Base-by-base conservation (phyloP, 2,797 vertebrate genomes). In the Merluccius polli region DNA sequence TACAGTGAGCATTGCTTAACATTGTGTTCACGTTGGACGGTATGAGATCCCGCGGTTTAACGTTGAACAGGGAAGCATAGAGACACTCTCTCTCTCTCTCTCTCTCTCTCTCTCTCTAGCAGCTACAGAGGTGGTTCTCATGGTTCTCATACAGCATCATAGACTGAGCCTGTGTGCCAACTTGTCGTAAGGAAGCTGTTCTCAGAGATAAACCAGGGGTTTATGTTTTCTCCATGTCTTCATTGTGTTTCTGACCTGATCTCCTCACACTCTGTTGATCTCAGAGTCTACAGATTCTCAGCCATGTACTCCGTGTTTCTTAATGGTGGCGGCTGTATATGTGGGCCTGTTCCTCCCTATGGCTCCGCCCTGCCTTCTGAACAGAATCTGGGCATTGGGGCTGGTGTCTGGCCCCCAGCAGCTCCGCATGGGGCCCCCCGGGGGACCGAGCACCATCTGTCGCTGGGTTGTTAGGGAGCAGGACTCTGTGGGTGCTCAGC, bases 271-370 rank as follows among this genome's bases (percentile, higher is more conserved):
- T 41, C 24, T 6, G 78, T 31, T 41, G 79, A 78, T 81, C 80
- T 79, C 77, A 72, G 41, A 30, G 48, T 12, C 31, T 30, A 75
- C 15, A 4, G 13, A n/a, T 13, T 11, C 24, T 16, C 71, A 72
- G 10, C 76, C 71, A 33, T n/a, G 38, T 70, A 71, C 63, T 2
- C 78, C 78, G 77, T 70, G 84, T 77, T 48, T 3, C 33, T 35
- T 8, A 35, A 35, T 35, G 33, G 73, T 77, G 72, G 78, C 33
- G 16, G 59, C 44, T 59, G 13, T 29, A 29, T 35, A 3, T 0
- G 38, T 41, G 38, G 38, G 38, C 13, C 38, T 41, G 13, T 15
- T 41, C 13, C 38, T 48, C 13, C 15, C 16, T 7, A 18, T 6
- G 44, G 44, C 44, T 21, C 44, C 16, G 5, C 44, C 7, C 44